Base-by-base conservation (phyloP, 2,888 invertebrate species). In the Conus canariensis region DNA sequence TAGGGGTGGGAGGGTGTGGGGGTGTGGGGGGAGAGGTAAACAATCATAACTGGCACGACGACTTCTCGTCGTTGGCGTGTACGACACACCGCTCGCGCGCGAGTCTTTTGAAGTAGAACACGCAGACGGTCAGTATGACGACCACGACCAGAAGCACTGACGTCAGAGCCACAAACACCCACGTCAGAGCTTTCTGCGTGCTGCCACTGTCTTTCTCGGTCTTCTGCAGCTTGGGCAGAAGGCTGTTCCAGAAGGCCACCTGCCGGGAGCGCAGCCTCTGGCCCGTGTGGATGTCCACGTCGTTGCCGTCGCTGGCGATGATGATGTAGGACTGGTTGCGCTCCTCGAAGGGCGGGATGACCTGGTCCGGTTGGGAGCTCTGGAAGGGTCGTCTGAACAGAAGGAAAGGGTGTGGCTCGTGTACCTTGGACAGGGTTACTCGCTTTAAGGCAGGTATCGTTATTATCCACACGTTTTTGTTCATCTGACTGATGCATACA, bases 201-300 rank as follows among this genome's bases (percentile, higher is more conserved):
- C 56, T 19, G 58, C 56, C 56, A 3, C n/a, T 30, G 16, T 56
- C 64, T n/a, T 67, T 7, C 12, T 82, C 30, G 8, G 19, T 22
- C n/a, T 70, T 80, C 74, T 82, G 74, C 85, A 90, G 83, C 22
- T 60, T 70, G 25, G 92, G 91, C 6, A 92, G 77, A 0, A 92
- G 90, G 58, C 87, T 59, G 87, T 93, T 92, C 93, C 93, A 93
- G 89, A 91, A 93, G 0, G 88, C 90, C 87, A 91, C 90, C 64
- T 90, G 88, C 19, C 88, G 87, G 9, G 92, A 91, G 58, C 93
- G 92, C 77, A 92, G 87, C 85, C 90, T 87, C 56, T 70, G 67
- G 9, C 82, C 90, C 6, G 77, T 90, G 58, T 82, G 86, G 5
- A 92, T 88, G 30, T 83, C 58, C 16, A 82, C 91, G 30, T 83